Evolutionary conservation across 2,888 invertebrate genomes (phyloP).

Genomic region (Ctena decussata): DNA sequence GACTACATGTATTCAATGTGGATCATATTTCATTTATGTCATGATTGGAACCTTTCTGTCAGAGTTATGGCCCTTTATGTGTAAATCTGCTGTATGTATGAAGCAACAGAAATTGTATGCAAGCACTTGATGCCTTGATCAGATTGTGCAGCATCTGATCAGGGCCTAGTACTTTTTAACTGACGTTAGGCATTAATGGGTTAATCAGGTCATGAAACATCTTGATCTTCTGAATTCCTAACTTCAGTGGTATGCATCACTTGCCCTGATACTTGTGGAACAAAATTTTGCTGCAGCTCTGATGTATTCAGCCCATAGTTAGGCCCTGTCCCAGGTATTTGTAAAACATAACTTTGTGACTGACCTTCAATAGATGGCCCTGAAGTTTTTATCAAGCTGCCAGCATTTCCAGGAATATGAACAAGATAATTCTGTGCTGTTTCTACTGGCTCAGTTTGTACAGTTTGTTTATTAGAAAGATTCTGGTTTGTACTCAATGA

Average conservation of each 20-base stretch:
- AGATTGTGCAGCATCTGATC: no score
- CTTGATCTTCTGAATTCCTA: background rate
- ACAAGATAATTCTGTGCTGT: conserved; percentile 56
- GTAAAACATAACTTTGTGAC: conserved; percentile 53
- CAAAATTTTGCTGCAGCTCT: conserved; percentile 2
- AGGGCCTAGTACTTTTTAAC: no score
- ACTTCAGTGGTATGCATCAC: background rate
- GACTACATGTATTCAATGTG: no score
- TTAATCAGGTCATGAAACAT: no score
- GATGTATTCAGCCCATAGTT: background rate
- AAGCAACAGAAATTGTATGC: no score
- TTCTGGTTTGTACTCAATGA: conserved; percentile 31
- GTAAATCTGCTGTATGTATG: no score
- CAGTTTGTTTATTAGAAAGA: conserved; percentile 1
- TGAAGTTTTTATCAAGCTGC: conserved; percentile 34
- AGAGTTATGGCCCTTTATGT: no score
- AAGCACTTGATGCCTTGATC: no score
- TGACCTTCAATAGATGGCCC: conserved; percentile 45
- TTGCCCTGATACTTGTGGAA: background rate
- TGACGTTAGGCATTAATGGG: no score
- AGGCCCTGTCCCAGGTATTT: conserved; percentile 50
- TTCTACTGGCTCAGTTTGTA: background rate
- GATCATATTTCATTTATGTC: no score
- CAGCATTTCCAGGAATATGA: conserved; percentile 60
- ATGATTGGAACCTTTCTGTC: no score